Base-by-base conservation (phyloP, 2,888 invertebrate species). In the Ametastegia equiseti region DNA sequence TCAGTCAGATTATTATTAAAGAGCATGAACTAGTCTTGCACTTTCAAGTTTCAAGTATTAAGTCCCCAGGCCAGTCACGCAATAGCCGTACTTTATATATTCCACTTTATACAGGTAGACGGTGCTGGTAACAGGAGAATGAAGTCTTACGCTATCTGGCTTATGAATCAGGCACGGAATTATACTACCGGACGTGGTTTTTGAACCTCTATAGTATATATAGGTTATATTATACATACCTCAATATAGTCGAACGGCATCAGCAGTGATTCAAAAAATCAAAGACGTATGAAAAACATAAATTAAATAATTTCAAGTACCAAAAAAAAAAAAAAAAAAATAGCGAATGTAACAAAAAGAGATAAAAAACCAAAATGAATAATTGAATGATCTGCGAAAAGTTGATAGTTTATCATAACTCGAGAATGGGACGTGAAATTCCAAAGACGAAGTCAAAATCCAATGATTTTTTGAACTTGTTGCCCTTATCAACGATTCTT, bases 101-200 rank as follows among this genome's bases (percentile, higher is more conserved):
- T 15, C 45, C 45, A 15, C 11, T 45, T 45, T 13, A 15, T 45
- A 45, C 15, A 45, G 15, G 15, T n/a, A n/a, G n/a, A 23, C 23
- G 23, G 11, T 6, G n/a, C 19, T 19, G 54, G 63, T 63, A 63
- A 63, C 7, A 63, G 63, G 63, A 63, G 63, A 63, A 33, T 13
- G 33, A 63, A 63, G 63, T 30, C 63, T 33, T 54, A 54, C 27
- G 23, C 36, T 65, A 65, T 65, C 39, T 67, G 11, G 36, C 27
- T 15, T 67, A 67, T 23, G 39, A 67, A 67, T 67, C 67, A 39
- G 39, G 19, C 11, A 67, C 39, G 19, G 39, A 63, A 63, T 3
- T 23, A 67, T n/a, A n/a, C n/a, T 4, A 60, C 67, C 67, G 67
- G 36, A 67, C 67, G 36, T 67, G 67, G 67, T 23, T 67, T 67